Evolutionary conservation across 2,797 vertebrate genomes (phyloP).

Genomic region (Liasis olivaceus): DNA sequence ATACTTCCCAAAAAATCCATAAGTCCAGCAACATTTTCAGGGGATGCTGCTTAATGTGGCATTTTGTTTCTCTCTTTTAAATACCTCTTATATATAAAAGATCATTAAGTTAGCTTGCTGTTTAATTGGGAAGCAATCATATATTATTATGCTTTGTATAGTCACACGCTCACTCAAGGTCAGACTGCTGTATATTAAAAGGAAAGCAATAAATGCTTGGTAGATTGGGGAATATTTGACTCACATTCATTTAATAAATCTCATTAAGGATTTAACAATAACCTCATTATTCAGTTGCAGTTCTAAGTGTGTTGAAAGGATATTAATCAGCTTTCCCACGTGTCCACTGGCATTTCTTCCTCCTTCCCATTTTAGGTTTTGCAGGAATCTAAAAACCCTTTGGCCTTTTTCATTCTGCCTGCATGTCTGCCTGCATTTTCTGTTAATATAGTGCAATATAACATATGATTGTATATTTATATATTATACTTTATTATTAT

Average conservation of each 20-base stretch:
- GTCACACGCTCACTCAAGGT: slow-evolving; percentile 51
- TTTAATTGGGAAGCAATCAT: slow-evolving; percentile 26
- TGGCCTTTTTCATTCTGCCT: background rate
- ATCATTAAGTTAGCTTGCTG: slow-evolving; percentile 23
- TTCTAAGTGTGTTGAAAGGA: slow-evolving; percentile 50
- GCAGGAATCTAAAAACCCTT: slow-evolving; percentile 17
- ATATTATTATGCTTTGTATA: slow-evolving; percentile 41
- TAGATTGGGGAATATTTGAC: slow-evolving; percentile 55
- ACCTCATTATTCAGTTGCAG: slow-evolving; percentile 63
- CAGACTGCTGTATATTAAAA: slow-evolving; percentile 44
- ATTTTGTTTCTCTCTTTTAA: slow-evolving; percentile 33
- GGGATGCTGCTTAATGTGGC: slow-evolving; percentile 6
- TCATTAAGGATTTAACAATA: slow-evolving; percentile 67
- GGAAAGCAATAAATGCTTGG: slow-evolving; percentile 51
- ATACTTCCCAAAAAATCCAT: background rate
- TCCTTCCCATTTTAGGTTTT: slow-evolving; percentile 35
- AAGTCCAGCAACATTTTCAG: slow-evolving; percentile 25
- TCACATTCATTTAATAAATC: slow-evolving; percentile 63
- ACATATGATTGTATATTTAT: background rate
- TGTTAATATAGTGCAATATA: background rate
- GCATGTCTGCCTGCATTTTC: background rate
- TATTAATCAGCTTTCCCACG: slow-evolving; percentile 45
- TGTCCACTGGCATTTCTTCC: slow-evolving; percentile 36
- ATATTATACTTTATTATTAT: background rate
- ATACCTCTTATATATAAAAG: slow-evolving; percentile 23